Base-by-base conservation (phyloP, 2,888 invertebrate species). In the Parnassius mnemosyne region DNA sequence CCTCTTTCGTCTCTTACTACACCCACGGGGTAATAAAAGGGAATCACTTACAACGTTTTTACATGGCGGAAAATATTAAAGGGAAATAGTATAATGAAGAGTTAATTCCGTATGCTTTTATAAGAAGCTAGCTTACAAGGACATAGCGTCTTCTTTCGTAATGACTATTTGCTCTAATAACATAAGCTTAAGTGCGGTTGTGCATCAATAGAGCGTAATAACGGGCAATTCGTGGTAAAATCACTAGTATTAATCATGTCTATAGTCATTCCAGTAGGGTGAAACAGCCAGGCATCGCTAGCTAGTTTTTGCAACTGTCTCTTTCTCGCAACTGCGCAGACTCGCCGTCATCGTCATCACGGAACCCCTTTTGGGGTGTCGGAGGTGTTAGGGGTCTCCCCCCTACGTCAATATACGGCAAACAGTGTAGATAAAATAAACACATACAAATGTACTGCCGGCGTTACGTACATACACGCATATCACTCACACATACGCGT, bases 361-460 rank as follows among this genome's bases (percentile, higher is more conserved):
- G 68, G 71, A 74, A 78, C 80, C 74, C 66, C 69, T 57, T 53
- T 55, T 66, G 75, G 72, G 73, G 70, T 58, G 54, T 50, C 65
- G 66, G 66, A 69, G 68, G 68, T 59, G 25, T 63, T 57, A 57
- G 64, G 68, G 63, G 65, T 65, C 60, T 65, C 58, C 64, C 72
- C 71, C 71, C 80, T 71, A 70, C 84, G 72, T 86, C 86, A 85
- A 84, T 89, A 87, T 83, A 87, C 82, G 73, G 73, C 84, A 83
- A 85, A 84, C 84, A 79, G 67, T 72, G 81, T 75, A 78, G 83
- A 84, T 87, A 89, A 87, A 89, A 89, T 84, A 84, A 81, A 84
- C 84, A 60, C 66, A 66, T 60, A 57, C 61, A 60, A 42, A 53
- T 51, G 53, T 68, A 55, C 49, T 44, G 66, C 57, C 79, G 78